Evolutionary conservation across 2,113 vertebrate genomes (phyloP), one percentile per base, ranked within the genome.

Genomic region (Lycaon pictus): DNA sequence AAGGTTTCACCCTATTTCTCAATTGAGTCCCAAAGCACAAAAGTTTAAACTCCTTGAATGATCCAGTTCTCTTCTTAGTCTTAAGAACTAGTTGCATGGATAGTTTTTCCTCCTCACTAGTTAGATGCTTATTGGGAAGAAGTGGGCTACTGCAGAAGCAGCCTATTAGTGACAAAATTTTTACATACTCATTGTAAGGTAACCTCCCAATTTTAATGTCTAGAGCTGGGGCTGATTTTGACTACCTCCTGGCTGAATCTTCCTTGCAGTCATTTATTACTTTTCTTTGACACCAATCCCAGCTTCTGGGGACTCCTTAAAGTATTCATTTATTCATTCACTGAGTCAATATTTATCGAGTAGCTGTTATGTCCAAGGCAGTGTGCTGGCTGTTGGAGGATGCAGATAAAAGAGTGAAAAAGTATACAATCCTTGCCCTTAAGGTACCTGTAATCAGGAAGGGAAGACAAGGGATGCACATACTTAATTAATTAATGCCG

Each of bases 291-390:
- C 77, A 94, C 81, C 84, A 90, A 35, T 29, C 7, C 5, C 93
- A 48, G 20, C 29, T 94, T 79, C 80, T 67, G 11, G 80, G 27
- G n/a, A 71, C 19, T 89, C 90, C 76, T 96, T 85, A 35, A 84
- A 67, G 5, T 85, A 20, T 96, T 96, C 43, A 65, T 81, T 95
- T 85, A 93, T 91, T 65, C 63, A 79, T 81, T 58, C 6, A 55
- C 29, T 81, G 17, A 55, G 88, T 94, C 88, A 97, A 1, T 93
- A 90, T 82, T 85, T 93, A 97, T 81, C 0, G n/a, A 95, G 16
- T 81, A 80, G 13, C 32, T 94, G 25, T 32, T 96, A 3, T 29
- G 51, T 60, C 11, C 35, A 85, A 58, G 93, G 27, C 23, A 85
- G 32, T 69, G 8, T 84, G 56, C 63, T 94, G 69, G 25, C 15